phyloP scores from a whole-genome alignment of 2,797 vertebrate species.

The Mormyrops attenuatus region DNA sequence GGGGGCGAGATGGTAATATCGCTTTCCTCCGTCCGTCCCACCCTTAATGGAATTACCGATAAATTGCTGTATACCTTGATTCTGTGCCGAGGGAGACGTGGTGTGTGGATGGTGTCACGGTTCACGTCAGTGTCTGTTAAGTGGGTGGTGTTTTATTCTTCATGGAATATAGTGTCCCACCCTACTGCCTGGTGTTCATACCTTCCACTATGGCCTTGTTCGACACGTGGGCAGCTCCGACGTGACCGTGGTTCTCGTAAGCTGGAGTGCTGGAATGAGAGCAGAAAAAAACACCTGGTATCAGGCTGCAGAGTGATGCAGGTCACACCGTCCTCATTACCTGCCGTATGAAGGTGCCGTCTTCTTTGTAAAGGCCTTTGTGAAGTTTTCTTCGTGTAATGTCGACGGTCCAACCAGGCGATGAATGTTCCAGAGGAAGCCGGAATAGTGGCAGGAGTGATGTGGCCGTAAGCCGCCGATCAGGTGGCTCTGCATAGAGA shows the following conservation, averaged over 20 bases:
- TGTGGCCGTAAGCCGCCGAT: slow-evolving; percentile 47
- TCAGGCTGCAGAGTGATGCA: slow-evolving; percentile 58
- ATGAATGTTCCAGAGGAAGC: slow-evolving; percentile 56
- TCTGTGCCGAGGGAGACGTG: slow-evolving; percentile 21
- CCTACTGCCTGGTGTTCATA: background rate
- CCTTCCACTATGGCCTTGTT: background rate
- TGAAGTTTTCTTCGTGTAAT: slow-evolving; percentile 61
- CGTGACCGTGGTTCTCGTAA: background rate
- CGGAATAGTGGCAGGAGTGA: slow-evolving; percentile 52
- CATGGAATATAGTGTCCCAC: background rate
- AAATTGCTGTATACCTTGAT: slow-evolving; percentile 43
- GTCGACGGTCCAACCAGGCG: slow-evolving; percentile 65
- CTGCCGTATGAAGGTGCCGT: slow-evolving; percentile 60
- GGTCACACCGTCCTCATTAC: slow-evolving; percentile 64
- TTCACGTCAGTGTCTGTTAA: slow-evolving; percentile 27
- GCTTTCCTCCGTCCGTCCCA: slow-evolving; percentile 45
- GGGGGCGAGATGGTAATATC: slow-evolving; percentile 43
- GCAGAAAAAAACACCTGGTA: background rate
- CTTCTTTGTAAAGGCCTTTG: slow-evolving; percentile 62
- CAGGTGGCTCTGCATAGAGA: slow-evolving; percentile 1
- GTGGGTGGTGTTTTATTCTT: slow-evolving; percentile 19
- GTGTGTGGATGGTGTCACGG: slow-evolving; percentile 29
- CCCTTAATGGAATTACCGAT: slow-evolving; percentile 45
- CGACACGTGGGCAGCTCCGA: background rate
- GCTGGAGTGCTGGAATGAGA: background rate